Evolutionary conservation across 1,140 invertebrate species (phyloP).

Genomic region (Lithobius niger): DNA sequence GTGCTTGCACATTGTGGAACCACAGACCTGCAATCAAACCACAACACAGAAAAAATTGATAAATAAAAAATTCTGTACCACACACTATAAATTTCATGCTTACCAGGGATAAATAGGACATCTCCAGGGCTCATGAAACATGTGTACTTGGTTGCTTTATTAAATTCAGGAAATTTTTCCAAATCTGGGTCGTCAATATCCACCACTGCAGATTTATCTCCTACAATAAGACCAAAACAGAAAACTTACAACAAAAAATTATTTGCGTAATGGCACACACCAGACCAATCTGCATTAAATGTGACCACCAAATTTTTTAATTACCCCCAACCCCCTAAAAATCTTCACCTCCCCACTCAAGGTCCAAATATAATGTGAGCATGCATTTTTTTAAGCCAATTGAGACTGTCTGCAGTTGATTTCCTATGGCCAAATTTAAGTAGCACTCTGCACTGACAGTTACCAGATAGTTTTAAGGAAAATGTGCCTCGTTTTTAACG

Average conservation of each 20-base stretch:
- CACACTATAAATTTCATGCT: background rate
- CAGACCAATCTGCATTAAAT: too few relatives aligned
- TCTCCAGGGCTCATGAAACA: constrained; percentile 40
- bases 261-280: too few relatives aligned
- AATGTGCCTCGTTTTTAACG: too few relatives aligned
- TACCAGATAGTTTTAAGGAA: too few relatives aligned
- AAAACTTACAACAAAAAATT: background rate
- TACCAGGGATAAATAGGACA: constrained; percentile 42
- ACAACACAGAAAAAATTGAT: background rate
- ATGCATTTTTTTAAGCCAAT: too few relatives aligned
- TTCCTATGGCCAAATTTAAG: too few relatives aligned
- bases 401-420: too few relatives aligned
- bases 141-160: constrained; percentile 30
- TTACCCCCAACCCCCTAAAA: too few relatives aligned
- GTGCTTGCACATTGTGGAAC: constrained; percentile 43
- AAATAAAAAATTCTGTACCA: background rate
- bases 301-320: too few relatives aligned
- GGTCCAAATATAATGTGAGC: too few relatives aligned
- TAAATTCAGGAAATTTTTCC: constrained; percentile 38
- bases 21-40: constrained; percentile 36
- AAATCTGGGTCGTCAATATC: constrained; percentile 41
- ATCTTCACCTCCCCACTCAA: too few relatives aligned
- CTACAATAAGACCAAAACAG: constrained; percentile 19
- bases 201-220: constrained; percentile 44
- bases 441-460: too few relatives aligned